A percentile compares a stretch with the other conserved stretches of the same genome.
phyloP scores from a whole-genome alignment of 2,888 invertebrate species.

The Rhimphoctona megacephalus region DNA sequence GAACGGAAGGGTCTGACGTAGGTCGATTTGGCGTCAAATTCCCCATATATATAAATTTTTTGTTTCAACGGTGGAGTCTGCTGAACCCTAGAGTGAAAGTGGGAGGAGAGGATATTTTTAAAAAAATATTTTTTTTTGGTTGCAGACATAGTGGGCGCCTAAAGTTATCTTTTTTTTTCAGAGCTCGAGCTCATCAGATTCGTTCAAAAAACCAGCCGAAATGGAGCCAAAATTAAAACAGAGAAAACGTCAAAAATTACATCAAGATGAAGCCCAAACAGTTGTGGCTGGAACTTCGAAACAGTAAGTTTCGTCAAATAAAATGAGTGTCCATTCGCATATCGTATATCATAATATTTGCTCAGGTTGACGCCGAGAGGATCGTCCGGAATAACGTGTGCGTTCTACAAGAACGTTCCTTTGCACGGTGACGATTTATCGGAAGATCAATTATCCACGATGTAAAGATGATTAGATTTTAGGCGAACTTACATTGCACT shows the following conservation, averaged over 20 bases:
- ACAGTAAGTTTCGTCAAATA: constrained; percentile 42
- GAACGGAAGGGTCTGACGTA: too few relatives aligned
- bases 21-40: too few relatives aligned
- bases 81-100: too few relatives aligned
- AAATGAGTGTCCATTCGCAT: neutral
- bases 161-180: constrained; percentile 10
- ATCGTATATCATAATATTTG: neutral
- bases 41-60: too few relatives aligned
- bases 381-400: constrained; percentile 51
- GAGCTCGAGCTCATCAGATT: constrained; percentile 45
- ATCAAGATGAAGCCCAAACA: constrained; percentile 28
- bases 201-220: constrained; percentile 40
- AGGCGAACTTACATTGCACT: neutral
- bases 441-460: constrained; percentile 74
- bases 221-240: constrained; percentile 28
- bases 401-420: constrained; percentile 63
- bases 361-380: constrained; percentile 37
- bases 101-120: too few relatives aligned
- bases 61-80: too few relatives aligned
- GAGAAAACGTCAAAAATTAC: constrained; percentile 60
- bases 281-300: constrained; percentile 33
- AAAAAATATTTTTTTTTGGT: too few relatives aligned
- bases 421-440: constrained; percentile 72
- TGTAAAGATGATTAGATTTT: constrained; percentile 32
- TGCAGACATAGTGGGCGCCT: neutral